These are phyloP conservation scores for Scaptomyza flava DNA, from an alignment of 2,888 invertebrate species.

Conservation along the genomic window DNA sequence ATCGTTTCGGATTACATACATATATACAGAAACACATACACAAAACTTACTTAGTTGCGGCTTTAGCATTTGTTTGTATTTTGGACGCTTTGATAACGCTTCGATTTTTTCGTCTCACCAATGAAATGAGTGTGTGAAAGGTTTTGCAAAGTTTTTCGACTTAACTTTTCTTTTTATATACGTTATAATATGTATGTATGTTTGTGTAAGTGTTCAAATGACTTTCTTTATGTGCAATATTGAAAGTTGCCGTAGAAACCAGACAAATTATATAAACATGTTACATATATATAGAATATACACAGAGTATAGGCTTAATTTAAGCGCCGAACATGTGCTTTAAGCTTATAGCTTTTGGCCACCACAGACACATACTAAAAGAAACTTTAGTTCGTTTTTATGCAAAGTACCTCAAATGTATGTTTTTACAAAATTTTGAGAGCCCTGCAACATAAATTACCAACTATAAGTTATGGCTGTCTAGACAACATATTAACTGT, in stretches of 20 bases:
- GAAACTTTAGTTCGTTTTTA: slow-evolving; percentile 2
- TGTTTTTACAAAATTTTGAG: slow-evolving; percentile 5
- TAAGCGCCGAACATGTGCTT: slow-evolving; percentile 24
- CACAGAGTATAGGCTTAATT: slow-evolving; percentile 17
- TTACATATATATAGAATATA: slow-evolving; percentile 3
- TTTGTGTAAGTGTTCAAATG: slow-evolving; percentile 63
- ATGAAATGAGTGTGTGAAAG: slow-evolving; percentile 55
- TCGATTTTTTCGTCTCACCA: slow-evolving; percentile 62
- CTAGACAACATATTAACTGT: slow-evolving; percentile 53
- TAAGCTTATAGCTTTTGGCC: slow-evolving; percentile 3
- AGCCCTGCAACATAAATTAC: slow-evolving; percentile 22
- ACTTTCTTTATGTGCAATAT: slow-evolving; percentile 72
- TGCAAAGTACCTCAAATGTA: slow-evolving; percentile 26
- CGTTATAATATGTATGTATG: no score
- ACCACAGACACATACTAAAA: slow-evolving; percentile 3
- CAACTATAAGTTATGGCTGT: slow-evolving; percentile 37
- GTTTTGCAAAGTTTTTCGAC: slow-evolving; percentile 56
- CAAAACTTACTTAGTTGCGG: slow-evolving; percentile 49
- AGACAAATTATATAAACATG: slow-evolving; percentile 35
- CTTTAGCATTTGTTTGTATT: slow-evolving; percentile 73
- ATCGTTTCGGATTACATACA: slow-evolving; percentile 63
- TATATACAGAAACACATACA: slow-evolving; percentile 16
- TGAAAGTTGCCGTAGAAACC: slow-evolving; percentile 65
- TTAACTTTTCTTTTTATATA: slow-evolving; percentile 28
- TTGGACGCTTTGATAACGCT: slow-evolving; percentile 75